Evolutionary conservation across 2,797 vertebrate genomes (phyloP).

Genomic region (Erithacus rubecula): DNA sequence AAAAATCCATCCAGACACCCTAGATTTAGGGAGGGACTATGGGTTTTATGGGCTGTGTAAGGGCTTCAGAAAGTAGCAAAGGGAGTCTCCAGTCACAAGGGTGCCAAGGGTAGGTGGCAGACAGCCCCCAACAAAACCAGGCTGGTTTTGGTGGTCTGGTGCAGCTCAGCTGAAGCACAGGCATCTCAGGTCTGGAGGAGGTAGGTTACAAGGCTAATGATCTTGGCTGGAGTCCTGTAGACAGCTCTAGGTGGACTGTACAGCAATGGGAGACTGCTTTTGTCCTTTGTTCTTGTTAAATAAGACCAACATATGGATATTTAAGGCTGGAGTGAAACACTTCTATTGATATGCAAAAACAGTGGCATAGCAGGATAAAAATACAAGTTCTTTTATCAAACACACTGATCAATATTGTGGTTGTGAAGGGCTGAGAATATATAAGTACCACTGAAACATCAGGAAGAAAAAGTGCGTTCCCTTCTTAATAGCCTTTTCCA

Average conservation of each 20-base stretch:
- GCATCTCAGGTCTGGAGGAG: background rate
- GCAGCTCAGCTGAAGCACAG: background rate
- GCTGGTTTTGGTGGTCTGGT: background rate
- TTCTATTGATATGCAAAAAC: conserved; percentile 46
- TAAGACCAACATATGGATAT: background rate
- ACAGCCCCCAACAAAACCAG: background rate
- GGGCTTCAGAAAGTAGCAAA: background rate
- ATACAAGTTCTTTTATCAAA: conserved; percentile 36
- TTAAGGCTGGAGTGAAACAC: conserved; percentile 9
- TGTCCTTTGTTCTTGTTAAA: background rate
- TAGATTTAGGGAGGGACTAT: background rate
- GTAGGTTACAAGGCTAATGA: background rate
- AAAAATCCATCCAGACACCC: background rate
- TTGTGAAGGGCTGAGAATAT: background rate
- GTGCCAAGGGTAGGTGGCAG: accelerated
- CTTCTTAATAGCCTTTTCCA: background rate
- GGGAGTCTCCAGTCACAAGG: background rate
- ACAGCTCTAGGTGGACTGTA: background rate
- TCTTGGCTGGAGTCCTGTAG: background rate
- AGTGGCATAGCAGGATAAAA: conserved; percentile 11
- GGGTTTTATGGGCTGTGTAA: background rate
- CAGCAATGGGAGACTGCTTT: background rate
- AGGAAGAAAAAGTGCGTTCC: conserved; percentile 16
- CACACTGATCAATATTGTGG: background rate
- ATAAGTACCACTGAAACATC: background rate